Conservation (phyloP, 2,888 invertebrate genomes). For the Entomobrya proxima region DNA sequence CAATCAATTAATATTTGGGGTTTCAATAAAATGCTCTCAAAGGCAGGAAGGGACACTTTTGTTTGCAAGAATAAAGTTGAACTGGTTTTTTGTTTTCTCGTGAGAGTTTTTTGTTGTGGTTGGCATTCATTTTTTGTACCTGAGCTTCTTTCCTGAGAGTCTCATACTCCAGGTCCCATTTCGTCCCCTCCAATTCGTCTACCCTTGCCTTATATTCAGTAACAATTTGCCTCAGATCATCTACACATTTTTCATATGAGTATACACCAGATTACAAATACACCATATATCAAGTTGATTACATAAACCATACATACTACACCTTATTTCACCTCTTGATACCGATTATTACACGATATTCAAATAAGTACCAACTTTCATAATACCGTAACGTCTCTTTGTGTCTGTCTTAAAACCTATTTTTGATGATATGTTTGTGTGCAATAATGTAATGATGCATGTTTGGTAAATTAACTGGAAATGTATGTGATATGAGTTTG, state of each 20-base stretch:
- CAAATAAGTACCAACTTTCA: too few species aligned
- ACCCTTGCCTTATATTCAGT: slow-evolving; percentile 90
- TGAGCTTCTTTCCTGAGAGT: slow-evolving; percentile 96
- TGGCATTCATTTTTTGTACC: slow-evolving; percentile 80
- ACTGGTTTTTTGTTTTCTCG: background rate
- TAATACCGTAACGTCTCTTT: too few species aligned
- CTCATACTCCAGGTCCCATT: slow-evolving; percentile 98
- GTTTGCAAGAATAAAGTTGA: background rate
- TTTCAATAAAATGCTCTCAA: slow-evolving; percentile 56
- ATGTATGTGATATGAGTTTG: too few species aligned
- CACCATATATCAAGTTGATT: too few species aligned
- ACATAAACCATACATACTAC: too few species aligned
- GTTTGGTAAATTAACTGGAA: too few species aligned
- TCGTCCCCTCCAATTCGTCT: slow-evolving; percentile 89
- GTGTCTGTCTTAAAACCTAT: too few species aligned
- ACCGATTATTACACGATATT: too few species aligned
- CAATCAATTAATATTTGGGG: slow-evolving; percentile 62
- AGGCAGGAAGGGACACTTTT: slow-evolving; percentile 54
- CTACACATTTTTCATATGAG: slow-evolving; percentile 70
- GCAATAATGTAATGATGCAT: too few species aligned
- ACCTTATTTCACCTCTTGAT: too few species aligned
- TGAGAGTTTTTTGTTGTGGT: background rate
- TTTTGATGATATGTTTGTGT: too few species aligned
- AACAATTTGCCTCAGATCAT: slow-evolving; percentile 77
- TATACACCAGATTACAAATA: slow-evolving; percentile 1